Base-by-base conservation (phyloP, 2,797 vertebrate species). In the Falco concolor region DNA sequence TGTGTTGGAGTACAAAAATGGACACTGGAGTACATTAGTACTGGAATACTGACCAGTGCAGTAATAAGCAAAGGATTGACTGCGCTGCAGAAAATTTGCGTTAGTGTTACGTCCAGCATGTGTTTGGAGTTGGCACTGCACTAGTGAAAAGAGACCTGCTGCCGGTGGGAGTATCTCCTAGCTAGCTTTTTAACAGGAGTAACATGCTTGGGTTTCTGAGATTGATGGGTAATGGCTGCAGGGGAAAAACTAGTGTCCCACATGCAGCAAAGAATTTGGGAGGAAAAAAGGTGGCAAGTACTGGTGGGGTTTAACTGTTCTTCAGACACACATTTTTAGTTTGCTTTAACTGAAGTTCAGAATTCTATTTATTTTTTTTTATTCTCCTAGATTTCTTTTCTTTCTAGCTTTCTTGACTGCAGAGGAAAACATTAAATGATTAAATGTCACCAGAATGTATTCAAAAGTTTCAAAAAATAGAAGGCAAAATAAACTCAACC, bases 51-150 rank as follows among this genome's bases (percentile, higher is more conserved):
- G 52, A 40, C 15, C 4, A 8, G 50, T 30, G 42, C n/a, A 42
- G 52, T 21, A 45, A n/a, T 2, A 19, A 64, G 70, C 40, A 20
- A 47, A 47, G 65, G 25, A 36, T 47, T 52, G 49, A 30, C 27
- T 34, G 27, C 12, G 1, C 23, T 24, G 14, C 28, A 47, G 56
- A 19, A 69, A n/a, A 42, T 36, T 27, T 10, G 57, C 52, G 42
- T 45, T 63, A 49, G 12, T 2, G 0, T 40, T 50, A 12, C 1
- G 1, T 53, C 77, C 53, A 7, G 36, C 6, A 3, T 28, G 34
- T 49, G 14, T 53, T 28, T 36, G 28, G 49, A 38, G 22, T 28
- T 45, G 54, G 40, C 32, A 5, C 42, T 10, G 24, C 10, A 0
- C 65, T 44, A 10, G 32, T 54, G 32, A 57, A 77, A 53, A 12